A percentile compares a stretch with the other conserved stretches of the same genome.
These are phyloP conservation scores for Meganola albula DNA, from an alignment of 2,888 invertebrate genomes.

Conservation along the genomic window DNA sequence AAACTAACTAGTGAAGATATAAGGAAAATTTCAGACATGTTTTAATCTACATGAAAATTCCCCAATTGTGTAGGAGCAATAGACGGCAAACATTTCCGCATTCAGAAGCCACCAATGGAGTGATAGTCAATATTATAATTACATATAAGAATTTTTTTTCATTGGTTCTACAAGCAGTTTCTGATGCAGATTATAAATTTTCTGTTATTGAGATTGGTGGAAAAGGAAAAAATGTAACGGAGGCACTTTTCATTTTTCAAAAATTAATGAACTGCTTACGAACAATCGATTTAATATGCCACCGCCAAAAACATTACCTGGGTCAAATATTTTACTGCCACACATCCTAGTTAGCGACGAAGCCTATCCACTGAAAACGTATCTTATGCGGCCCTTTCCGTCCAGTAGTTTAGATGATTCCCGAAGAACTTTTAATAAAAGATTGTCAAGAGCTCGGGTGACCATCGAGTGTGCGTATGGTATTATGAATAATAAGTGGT, in stretches of 20 bases:
- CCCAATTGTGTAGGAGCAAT: constrained; percentile 5
- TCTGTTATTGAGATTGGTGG: constrained; percentile 17
- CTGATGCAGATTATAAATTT: constrained; percentile 14
- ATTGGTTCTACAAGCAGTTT: constrained; percentile 10
- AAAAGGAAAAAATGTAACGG: constrained; percentile 9
- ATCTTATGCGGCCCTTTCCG: constrained; percentile 11
- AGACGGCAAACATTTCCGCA: constrained; percentile 6
- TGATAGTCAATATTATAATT: constrained; percentile 1
- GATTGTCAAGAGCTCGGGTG: constrained; percentile 12
- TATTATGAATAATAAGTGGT: constrained; percentile 10
- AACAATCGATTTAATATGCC: constrained; percentile 12
- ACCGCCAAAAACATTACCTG: constrained; percentile 11
- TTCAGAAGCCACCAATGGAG: background rate
- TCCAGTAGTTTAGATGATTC: constrained; percentile 2
- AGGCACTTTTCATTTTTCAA: constrained; percentile 12
- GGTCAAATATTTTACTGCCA: constrained; percentile 10
- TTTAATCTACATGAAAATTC: constrained; percentile 11
- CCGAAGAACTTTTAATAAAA: constrained; percentile 12
- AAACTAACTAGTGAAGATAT: constrained; percentile 3
- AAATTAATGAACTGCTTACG: constrained; percentile 7
- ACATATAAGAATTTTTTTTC: constrained; percentile 6
- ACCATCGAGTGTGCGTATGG: constrained; percentile 11
- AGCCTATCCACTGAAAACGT: constrained; percentile 13
- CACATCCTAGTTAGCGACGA: constrained; percentile 9
- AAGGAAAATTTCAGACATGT: constrained; percentile 4